phyloP scores from a whole-genome alignment of 1,140 invertebrate genomes.

The Panulirus ornatus region DNA sequence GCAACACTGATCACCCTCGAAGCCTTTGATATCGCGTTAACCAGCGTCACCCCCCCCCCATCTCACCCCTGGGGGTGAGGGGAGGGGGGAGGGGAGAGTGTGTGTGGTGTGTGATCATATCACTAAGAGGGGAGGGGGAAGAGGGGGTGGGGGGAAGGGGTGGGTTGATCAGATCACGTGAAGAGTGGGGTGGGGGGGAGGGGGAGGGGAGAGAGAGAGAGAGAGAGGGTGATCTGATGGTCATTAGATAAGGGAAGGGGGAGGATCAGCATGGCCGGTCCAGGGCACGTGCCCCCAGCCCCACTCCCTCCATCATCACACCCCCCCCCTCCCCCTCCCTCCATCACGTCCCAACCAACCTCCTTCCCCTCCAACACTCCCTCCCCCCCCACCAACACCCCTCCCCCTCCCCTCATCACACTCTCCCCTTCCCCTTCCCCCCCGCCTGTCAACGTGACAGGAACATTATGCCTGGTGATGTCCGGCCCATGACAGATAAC shows the following conservation, averaged over 20 bases:
- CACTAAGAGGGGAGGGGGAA: background rate
- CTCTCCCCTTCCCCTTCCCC: background rate
- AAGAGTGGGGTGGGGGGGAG: no score
- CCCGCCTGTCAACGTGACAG: no score
- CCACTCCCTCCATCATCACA: background rate
- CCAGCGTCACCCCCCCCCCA: background rate
- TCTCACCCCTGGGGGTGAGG: no score
- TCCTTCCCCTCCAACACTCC: background rate
- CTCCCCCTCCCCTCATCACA: background rate
- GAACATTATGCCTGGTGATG: no score
- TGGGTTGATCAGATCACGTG: no score
- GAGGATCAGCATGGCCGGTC: background rate
- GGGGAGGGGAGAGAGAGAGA: background rate
- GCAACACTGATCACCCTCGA: background rate
- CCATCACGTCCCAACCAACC: no score
- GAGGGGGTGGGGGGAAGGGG: background rate
- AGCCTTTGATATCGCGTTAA: conserved; percentile 15
- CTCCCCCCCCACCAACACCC: background rate
- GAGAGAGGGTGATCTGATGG: background rate
- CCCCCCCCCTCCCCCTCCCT: background rate
- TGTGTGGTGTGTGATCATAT: no score
- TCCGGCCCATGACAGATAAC: no score
- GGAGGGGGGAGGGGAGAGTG: no score
- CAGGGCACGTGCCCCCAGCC: background rate
- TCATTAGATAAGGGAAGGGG: background rate